Conservation (phyloP, 1,140 invertebrate genomes). For the Zaprionus inermis region DNA sequence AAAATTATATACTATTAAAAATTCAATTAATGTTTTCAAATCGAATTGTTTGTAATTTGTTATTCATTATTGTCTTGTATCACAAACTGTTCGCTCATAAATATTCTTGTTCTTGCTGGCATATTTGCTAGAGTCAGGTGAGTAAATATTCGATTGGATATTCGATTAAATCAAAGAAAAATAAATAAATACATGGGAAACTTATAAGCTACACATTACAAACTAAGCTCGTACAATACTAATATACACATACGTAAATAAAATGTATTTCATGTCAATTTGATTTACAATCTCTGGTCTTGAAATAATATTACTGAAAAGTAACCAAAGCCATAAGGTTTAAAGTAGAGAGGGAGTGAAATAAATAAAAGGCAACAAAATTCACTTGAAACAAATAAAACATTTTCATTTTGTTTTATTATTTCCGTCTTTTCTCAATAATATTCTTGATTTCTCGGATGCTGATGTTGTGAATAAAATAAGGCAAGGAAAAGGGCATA, state of each 20-base stretch:
- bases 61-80: not conserved
- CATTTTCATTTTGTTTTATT: slow-evolving; percentile 13
- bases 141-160: slow-evolving; percentile 9
- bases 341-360: not conserved
- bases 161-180: slow-evolving; percentile 18
- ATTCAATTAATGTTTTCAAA: not conserved
- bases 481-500: not conserved
- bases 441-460: not conserved
- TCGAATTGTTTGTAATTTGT: not conserved
- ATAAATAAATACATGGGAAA: slow-evolving; percentile 18
- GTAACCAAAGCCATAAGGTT: slow-evolving; percentile 25
- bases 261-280: slow-evolving; percentile 13
- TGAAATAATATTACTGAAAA: slow-evolving; percentile 7
- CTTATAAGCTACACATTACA: slow-evolving; percentile 28
- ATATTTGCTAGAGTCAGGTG: slow-evolving; percentile 19
- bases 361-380: slow-evolving; percentile 31
- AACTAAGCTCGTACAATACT: slow-evolving; percentile 5
- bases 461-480: not conserved
- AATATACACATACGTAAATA: not conserved
- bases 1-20: too few relatives aligned
- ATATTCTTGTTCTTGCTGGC: slow-evolving; percentile 7
- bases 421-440: slow-evolving; percentile 1
- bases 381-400: slow-evolving; percentile 34
- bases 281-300: slow-evolving; percentile 11
- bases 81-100: not conserved